A percentile compares a stretch with the other conserved stretches of the same genome.
These are phyloP conservation scores for Caenorhabditis japonica DNA, from an alignment of 2,888 invertebrate genomes.

Conservation along the genomic window DNA sequence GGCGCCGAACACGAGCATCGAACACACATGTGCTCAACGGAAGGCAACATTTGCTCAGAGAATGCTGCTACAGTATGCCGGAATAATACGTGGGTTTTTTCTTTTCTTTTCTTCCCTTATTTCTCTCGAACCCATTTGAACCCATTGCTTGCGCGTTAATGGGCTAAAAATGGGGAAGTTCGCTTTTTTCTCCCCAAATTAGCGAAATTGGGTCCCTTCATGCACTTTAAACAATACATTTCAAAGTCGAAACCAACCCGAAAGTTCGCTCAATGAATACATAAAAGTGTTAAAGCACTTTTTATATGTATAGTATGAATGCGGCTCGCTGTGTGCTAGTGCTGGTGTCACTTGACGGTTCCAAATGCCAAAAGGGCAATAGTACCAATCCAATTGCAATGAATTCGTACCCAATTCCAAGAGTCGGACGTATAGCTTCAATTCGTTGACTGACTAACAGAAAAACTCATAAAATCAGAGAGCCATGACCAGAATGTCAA, in stretches of 20 bases:
- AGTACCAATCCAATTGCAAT: conserved; percentile 1
- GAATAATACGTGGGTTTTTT: conserved; percentile 73
- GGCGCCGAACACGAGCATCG: conserved; percentile 43
- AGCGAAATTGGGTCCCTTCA: neutral
- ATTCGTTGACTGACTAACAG: conserved; percentile 7
- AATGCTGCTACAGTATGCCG: conserved; percentile 72
- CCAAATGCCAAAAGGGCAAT: neutral
- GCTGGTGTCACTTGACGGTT: too few relatives aligned
- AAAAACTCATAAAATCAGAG: conserved; percentile 25
- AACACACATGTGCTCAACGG: conserved; percentile 48
- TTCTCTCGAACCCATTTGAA: conserved; percentile 1
- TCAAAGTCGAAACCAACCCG: too few relatives aligned
- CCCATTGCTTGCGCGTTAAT: conserved; percentile 24
- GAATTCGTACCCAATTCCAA: neutral
- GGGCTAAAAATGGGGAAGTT: neutral
- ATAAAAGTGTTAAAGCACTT: conserved; percentile 14
- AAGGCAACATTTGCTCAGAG: conserved; percentile 70
- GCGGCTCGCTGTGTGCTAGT: neutral
- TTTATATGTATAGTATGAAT: neutral
- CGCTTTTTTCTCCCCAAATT: too few relatives aligned
- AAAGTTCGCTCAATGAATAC: conserved; percentile 24
- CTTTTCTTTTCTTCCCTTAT: conserved; percentile 10
- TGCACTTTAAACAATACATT: too few relatives aligned
- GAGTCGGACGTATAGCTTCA: too few relatives aligned
- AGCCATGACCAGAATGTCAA: conserved; percentile 12